Percentiles rank a stretch among this genome's conserved stretches.
Conservation (phyloP, 2,113 vertebrate genomes). For the Thymallus thymallus region DNA sequence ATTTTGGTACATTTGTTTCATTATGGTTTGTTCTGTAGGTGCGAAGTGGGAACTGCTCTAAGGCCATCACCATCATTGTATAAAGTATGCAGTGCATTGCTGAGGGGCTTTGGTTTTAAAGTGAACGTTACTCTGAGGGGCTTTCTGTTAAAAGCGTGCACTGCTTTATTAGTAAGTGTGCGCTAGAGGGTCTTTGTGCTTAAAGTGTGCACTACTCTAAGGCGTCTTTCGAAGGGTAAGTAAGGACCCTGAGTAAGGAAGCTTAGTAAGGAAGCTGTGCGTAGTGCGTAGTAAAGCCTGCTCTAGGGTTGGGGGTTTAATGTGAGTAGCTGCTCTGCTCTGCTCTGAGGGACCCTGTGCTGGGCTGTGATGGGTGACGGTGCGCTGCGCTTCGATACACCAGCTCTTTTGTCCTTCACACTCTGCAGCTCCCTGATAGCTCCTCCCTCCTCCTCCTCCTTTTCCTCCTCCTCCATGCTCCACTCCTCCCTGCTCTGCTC, state of each 20-base stretch:
- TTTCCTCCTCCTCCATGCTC: constrained; percentile 45
- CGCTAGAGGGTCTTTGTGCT: background rate
- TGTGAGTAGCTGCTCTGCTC: constrained; percentile 53
- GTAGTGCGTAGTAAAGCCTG: constrained; percentile 26
- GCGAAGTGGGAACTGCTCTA: too few species aligned
- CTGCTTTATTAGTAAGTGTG: too few species aligned
- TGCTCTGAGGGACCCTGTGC: constrained; percentile 72
- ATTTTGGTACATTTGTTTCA: background rate
- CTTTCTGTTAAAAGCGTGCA: too few species aligned
- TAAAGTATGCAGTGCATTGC: too few species aligned
- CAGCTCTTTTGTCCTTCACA: constrained; percentile 83
- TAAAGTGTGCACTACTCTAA: background rate
- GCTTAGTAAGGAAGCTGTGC: background rate
- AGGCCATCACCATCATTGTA: too few species aligned
- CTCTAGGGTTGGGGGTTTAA: constrained; percentile 47
- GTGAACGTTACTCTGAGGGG: background rate
- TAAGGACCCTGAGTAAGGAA: too few species aligned
- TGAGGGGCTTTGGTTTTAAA: too few species aligned
- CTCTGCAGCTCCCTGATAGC: constrained; percentile 77
- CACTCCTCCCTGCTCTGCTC: constrained; percentile 47
- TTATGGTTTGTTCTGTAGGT: background rate
- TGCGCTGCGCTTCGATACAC: constrained; percentile 72
- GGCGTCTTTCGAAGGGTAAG: background rate
- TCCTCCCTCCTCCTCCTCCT: constrained; percentile 62
- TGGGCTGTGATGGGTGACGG: constrained; percentile 75